These are phyloP conservation scores for Malthinus seriepunctatus DNA, from an alignment of 2,888 invertebrate genomes.

Conservation along the genomic window DNA sequence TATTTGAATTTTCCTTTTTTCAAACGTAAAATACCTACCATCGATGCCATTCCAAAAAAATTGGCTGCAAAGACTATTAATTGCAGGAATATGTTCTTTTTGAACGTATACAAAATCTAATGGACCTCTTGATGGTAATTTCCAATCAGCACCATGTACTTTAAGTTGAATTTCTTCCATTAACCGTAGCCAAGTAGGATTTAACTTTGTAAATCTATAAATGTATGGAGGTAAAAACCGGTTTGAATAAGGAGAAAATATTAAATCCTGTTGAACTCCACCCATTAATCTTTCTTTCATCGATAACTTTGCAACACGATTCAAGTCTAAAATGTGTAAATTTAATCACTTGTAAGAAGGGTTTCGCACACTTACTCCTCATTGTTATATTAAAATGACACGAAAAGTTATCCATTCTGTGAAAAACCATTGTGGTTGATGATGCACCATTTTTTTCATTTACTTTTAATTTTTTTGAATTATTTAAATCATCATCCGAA, in stretches of 20 bases:
- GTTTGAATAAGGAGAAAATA: constrained; percentile 72
- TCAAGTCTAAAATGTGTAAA: not conserved
- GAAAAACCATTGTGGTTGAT: not conserved
- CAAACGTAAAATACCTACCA: constrained; percentile 60
- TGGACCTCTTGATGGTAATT: constrained; percentile 58
- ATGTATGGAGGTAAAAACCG: constrained; percentile 83
- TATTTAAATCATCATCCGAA: not conserved
- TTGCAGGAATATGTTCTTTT: constrained; percentile 84
- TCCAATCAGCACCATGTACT: constrained; percentile 56
- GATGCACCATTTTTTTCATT: not conserved
- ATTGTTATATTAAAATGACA: constrained; percentile 5
- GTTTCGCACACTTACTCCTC: constrained; percentile 38
- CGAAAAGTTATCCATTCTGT: not conserved
- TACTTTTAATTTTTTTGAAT: not conserved
- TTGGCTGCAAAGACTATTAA: constrained; percentile 82
- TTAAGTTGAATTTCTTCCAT: constrained; percentile 65
- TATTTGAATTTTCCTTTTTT: constrained; percentile 5
- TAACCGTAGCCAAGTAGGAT: constrained; percentile 73
- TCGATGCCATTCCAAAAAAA: constrained; percentile 95
- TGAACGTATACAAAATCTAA: constrained; percentile 88
- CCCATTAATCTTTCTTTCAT: constrained; percentile 45
- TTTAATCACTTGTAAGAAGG: not conserved
- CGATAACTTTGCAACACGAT: not conserved
- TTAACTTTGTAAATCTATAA: constrained; percentile 67
- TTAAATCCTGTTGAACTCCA: constrained; percentile 48